These are phyloP conservation scores for Lepus americanus DNA, from an alignment of 2,113 vertebrate genomes.

Conservation along the genomic window DNA sequence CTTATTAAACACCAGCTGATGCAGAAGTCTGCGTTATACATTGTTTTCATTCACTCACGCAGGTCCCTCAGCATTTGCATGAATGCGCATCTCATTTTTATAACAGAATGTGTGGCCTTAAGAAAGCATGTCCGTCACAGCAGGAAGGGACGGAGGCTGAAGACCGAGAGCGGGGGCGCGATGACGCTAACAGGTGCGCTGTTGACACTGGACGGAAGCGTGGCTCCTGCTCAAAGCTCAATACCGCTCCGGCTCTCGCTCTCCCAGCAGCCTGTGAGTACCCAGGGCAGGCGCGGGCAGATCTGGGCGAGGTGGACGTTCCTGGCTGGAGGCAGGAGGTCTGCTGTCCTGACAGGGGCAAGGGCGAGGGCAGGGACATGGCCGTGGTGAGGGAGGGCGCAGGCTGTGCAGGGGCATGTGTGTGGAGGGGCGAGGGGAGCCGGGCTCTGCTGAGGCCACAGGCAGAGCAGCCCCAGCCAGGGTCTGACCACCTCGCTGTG, in stretches of 20 bases:
- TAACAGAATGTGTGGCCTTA: conserved; percentile 73
- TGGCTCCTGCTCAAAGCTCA: not conserved
- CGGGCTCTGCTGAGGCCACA: no score
- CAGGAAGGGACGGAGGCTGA: conserved; percentile 42
- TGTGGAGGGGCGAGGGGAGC: no score
- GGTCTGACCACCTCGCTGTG: no score
- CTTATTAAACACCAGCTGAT: conserved; percentile 83
- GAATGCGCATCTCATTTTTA: conserved; percentile 82
- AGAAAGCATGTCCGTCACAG: conserved; percentile 75
- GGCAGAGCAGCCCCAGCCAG: no score
- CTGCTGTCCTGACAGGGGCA: no score
- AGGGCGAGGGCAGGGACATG: no score
- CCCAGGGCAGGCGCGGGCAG: rapidly evolving
- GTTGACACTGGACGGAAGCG: conserved; percentile 38
- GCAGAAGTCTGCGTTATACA: conserved; percentile 83
- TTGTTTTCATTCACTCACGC: conserved; percentile 86
- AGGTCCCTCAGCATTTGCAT: conserved; percentile 77
- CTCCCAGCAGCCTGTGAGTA: not conserved
- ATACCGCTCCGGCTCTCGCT: not conserved
- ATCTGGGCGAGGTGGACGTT: not conserved
- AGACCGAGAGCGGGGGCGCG: conserved; percentile 22
- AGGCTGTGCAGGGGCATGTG: no score
- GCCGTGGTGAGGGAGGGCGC: no score
- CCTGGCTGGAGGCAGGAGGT: not conserved
- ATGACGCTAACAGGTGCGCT: conserved; percentile 61